Conservation (phyloP, 2,888 invertebrate genomes). For the Belgica antarctica region DNA sequence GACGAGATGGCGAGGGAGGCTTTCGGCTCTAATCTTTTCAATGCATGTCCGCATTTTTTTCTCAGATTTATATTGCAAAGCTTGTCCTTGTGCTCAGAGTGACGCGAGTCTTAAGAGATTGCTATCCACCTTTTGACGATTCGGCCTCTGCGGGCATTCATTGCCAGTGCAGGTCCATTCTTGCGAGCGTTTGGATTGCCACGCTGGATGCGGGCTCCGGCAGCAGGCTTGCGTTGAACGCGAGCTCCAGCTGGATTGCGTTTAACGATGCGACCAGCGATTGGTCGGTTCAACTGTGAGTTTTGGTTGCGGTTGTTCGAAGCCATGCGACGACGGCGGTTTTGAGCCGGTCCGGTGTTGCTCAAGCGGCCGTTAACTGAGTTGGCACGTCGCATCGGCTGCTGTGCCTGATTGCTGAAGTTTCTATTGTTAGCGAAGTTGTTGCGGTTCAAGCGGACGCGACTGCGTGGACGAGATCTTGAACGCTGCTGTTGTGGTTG, state of each 20-base stretch:
- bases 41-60: not conserved
- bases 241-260: constrained; percentile 2
- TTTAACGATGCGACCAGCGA: constrained; percentile 35
- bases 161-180: not conserved
- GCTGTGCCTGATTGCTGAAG: not conserved
- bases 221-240: not conserved
- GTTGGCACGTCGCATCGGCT: not conserved
- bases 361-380: constrained; percentile 7
- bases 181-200: not conserved
- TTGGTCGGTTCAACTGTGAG: constrained; percentile 19
- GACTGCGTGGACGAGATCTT: constrained; percentile 18
- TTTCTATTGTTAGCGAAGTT: constrained; percentile 27
- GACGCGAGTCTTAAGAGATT: constrained; percentile 4
- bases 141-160: not conserved
- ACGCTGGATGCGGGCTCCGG: not conserved
- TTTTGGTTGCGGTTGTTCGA: constrained; percentile 5
- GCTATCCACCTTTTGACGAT: constrained; percentile 35
- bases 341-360: not conserved
- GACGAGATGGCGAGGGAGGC: not conserved
- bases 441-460: constrained; percentile 37
- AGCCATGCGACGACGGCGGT: constrained; percentile 10
- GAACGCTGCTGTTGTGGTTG: not conserved
- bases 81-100: not conserved
- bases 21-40: not conserved
- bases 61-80: not conserved